Conservation (phyloP, 2,888 invertebrate genomes). For the Folsomia manolachei region DNA sequence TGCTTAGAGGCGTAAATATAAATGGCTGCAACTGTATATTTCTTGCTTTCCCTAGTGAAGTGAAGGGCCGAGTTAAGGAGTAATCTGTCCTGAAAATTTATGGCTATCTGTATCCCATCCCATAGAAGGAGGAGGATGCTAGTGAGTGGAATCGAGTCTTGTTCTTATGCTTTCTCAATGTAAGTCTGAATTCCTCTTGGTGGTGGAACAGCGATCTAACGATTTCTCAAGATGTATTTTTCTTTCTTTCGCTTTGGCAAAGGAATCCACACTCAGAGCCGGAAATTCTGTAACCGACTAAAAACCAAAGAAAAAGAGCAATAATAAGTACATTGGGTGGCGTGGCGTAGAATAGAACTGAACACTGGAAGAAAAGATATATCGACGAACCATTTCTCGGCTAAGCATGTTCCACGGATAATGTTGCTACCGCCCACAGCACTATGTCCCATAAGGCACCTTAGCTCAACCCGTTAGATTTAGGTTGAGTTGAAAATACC, state of each 20-base stretch:
- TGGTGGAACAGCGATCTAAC: slow-evolving; percentile 12
- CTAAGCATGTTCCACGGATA: not conserved
- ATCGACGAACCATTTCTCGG: not conserved
- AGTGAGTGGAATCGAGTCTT: slow-evolving; percentile 22
- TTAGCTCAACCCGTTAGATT: too few species aligned
- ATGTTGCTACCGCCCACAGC: not conserved
- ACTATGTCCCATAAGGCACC: not conserved
- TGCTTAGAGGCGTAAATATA: slow-evolving; percentile 3
- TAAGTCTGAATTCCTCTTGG: not conserved
- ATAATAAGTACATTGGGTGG: not conserved
- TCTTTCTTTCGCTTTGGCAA: slow-evolving; percentile 11
- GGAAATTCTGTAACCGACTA: slow-evolving; percentile 24
- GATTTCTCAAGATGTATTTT: slow-evolving; percentile 44
- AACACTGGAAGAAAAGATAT: not conserved
- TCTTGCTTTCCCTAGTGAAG: slow-evolving; percentile 23
- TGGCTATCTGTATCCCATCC: slow-evolving; percentile 26
- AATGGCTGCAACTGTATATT: slow-evolving; percentile 19
- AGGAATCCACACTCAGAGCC: slow-evolving; percentile 1
- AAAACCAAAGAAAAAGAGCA: not conserved
- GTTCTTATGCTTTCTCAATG: slow-evolving; percentile 24
- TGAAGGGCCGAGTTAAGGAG: slow-evolving; percentile 31
- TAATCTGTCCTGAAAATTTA: slow-evolving; percentile 47
- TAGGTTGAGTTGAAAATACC: not conserved
- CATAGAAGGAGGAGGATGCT: slow-evolving; percentile 13
- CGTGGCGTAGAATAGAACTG: too few species aligned